Base-by-base conservation (phyloP, 2,797 vertebrate species). In the Enteromius treurensis region DNA sequence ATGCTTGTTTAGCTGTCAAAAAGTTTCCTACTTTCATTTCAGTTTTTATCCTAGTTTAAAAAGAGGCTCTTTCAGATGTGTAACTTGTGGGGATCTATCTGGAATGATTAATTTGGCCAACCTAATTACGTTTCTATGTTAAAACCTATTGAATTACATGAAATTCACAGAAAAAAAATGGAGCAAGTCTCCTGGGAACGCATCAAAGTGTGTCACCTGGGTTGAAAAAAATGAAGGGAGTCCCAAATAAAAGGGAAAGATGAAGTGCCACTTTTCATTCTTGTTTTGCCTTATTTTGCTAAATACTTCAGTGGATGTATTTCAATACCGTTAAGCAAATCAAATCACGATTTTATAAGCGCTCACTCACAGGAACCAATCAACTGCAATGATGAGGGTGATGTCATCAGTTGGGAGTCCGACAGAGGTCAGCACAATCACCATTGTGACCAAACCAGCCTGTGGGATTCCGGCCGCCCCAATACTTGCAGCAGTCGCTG, bases 371-470 rank as follows among this genome's bases (percentile, higher is more conserved):
- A 99, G 93, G 91, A 99, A 99, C 98, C 98, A 99, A 89, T 99
- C 98, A 80, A 99, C 98, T 0, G 98, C 98, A 74, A 99, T 98
- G 93, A 99, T 99, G 86, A 99, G 96, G 1, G 96, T 98, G 94
- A 99, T 99, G 93, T 99, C 98, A 87, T 99, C 98, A 2, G 98
- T 99, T 60, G 98, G 98, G 89, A 99, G 94, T 77, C 98, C 98
- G 5, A 99, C 98, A 21, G 98, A 99, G 86, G 98, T 99, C 90
- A 99, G 91, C 60, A 99, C 98, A 14, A 99, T 99, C 91, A 99
- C 98, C 98, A 99, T 99, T 81, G 98, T 99, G 88, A 99, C 98
- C 89, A 99, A 92, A 19, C 98, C 98, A 0, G 98, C 98, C 91
- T 99, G 98, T 51, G 98, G 98, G 89, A 99, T 99, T 29, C 98